Conservation (phyloP, 2,888 invertebrate genomes). For the Syrista parreyssii region DNA sequence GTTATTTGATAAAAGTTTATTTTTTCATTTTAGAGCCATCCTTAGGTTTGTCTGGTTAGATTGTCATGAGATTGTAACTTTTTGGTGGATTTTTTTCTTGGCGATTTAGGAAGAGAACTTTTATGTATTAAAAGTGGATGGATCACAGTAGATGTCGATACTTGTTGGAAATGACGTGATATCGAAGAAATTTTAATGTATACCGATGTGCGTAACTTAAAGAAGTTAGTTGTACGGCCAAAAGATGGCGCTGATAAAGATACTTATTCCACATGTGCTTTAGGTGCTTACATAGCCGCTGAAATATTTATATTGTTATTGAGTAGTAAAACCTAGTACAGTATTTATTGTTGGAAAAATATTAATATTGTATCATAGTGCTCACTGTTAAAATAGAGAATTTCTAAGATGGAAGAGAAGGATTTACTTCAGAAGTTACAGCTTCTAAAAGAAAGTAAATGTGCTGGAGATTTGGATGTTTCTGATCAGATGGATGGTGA, state of each 20-base stretch:
- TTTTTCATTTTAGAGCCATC: neutral
- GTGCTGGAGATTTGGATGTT: slow-evolving; percentile 44
- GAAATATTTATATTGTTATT: neutral
- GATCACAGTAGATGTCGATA: neutral
- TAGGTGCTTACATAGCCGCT: neutral
- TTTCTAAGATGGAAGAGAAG: slow-evolving; percentile 18
- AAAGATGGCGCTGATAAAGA: neutral
- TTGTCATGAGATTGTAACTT: neutral
- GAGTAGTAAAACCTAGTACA: neutral
- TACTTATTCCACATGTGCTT: neutral
- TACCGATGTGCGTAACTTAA: neutral
- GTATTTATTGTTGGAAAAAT: neutral
- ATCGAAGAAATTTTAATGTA: neutral
- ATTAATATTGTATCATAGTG: neutral
- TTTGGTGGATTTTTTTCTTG: neutral
- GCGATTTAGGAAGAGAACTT: neutral
- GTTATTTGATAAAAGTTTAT: neutral
- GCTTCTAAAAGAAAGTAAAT: slow-evolving; percentile 37
- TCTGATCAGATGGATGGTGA: slow-evolving; percentile 34
- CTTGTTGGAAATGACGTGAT: neutral
- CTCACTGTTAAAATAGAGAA: neutral
- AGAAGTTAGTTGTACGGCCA: neutral
- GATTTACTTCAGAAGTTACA: slow-evolving; percentile 29
- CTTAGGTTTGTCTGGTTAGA: too few relatives aligned
- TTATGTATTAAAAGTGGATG: neutral